phyloP scores from a whole-genome alignment of 2,888 invertebrate species.

The Oligia fasciuncula region DNA sequence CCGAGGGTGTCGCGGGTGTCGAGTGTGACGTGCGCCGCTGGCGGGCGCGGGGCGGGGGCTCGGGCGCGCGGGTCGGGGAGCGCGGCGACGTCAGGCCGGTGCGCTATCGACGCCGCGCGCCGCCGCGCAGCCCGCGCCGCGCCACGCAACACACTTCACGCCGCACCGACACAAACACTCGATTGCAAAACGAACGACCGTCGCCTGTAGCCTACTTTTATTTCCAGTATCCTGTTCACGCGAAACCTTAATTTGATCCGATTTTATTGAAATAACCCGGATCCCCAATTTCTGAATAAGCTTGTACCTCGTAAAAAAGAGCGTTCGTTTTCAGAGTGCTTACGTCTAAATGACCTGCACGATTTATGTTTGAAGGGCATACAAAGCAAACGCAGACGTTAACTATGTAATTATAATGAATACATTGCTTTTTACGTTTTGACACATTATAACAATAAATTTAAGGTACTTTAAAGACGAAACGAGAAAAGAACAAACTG shows the following conservation, averaged over 20 bases:
- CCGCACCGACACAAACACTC: conserved; percentile 81
- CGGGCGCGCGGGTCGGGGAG: conserved; percentile 54
- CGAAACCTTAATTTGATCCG: conserved; percentile 75
- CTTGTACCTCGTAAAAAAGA: conserved; percentile 66
- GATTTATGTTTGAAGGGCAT: conserved; percentile 65
- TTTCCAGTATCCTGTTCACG: conserved; percentile 76
- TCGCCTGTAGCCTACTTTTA: conserved; percentile 76
- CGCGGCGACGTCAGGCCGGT: conserved; percentile 75
- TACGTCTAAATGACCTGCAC: conserved; percentile 65
- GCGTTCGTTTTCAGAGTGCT: conserved; percentile 61
- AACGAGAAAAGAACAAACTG: conserved; percentile 9
- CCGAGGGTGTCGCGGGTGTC: conserved; percentile 73
- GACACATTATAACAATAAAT: no score
- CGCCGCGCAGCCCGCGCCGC: conserved; percentile 75
- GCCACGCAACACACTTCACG: conserved; percentile 79
- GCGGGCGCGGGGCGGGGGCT: conserved; percentile 65
- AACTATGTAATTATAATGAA: conserved; percentile 24
- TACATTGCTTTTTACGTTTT: conserved; percentile 21
- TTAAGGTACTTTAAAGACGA: background rate
- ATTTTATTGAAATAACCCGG: conserved; percentile 73
- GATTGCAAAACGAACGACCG: conserved; percentile 78
- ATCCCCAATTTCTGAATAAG: conserved; percentile 67
- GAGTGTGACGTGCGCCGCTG: conserved; percentile 78
- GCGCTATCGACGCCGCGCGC: conserved; percentile 73
- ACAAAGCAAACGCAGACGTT: conserved; percentile 57